A percentile compares a stretch with the other conserved stretches of the same genome.
phyloP scores from a whole-genome alignment of 2,888 invertebrate species.

The Leuctra nigra region DNA sequence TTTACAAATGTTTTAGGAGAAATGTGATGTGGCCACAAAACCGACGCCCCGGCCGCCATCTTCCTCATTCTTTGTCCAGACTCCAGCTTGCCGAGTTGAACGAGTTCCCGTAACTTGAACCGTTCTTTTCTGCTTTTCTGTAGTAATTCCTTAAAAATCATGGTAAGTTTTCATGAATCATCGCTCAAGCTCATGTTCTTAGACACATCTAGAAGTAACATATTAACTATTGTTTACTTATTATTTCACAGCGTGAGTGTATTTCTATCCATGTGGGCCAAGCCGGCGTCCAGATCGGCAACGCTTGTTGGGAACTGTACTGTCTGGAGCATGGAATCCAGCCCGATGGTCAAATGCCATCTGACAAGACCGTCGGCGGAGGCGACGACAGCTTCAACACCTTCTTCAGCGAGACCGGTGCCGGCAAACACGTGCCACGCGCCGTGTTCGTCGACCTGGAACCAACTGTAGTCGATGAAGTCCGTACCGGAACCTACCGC shows the following conservation, averaged over 20 bases:
- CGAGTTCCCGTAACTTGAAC: neutral
- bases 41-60: too few species aligned
- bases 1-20: too few species aligned
- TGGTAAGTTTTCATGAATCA: too few species aligned
- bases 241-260: constrained; percentile 39
- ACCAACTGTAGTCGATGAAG: constrained; percentile 61
- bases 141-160: too few species aligned
- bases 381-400: constrained; percentile 52
- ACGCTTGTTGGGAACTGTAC: constrained; percentile 39
- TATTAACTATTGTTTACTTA: neutral
- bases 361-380: constrained; percentile 46
- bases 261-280: constrained; percentile 43
- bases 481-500: constrained; percentile 75
- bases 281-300: constrained; percentile 40
- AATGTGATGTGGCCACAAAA: too few species aligned
- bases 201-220: too few species aligned
- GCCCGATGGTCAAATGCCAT: constrained; percentile 47
- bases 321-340: constrained; percentile 41
- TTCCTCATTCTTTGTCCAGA: too few species aligned
- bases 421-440: constrained; percentile 54
- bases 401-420: constrained; percentile 47
- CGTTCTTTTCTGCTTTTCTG: too few species aligned
- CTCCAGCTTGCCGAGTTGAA: too few species aligned
- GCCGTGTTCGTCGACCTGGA: constrained; percentile 55
- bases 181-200: too few species aligned